Evolutionary conservation across 1,140 invertebrate genomes (phyloP).

Genomic region (Cepaea nemoralis): DNA sequence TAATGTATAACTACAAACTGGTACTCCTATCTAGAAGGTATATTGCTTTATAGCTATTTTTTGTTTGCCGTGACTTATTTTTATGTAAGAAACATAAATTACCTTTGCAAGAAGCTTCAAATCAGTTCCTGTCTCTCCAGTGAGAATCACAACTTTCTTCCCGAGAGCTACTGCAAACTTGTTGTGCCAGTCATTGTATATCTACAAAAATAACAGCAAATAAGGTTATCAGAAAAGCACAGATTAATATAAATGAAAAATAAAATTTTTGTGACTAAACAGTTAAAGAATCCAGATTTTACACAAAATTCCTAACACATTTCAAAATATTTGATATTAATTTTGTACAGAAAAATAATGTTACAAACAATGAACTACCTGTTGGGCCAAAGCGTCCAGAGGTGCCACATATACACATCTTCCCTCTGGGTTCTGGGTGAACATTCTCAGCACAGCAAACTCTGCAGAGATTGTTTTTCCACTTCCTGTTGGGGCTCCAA

Average conservation of each 20-base stretch:
- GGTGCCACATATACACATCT: slow-evolving; percentile 94
- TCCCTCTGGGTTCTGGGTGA: slow-evolving; percentile 75
- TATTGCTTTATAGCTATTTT: too few species aligned
- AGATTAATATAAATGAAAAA: background rate
- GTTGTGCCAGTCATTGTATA: slow-evolving; percentile 90
- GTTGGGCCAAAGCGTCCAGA: slow-evolving; percentile 90
- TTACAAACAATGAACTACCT: too few species aligned
- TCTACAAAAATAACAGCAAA: slow-evolving; percentile 58
- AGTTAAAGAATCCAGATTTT: background rate
- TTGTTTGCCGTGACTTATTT: background rate
- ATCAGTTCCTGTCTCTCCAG: slow-evolving; percentile 97
- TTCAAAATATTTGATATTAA: too few species aligned
- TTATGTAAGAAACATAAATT: slow-evolving; percentile 13
- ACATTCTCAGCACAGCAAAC: slow-evolving; percentile 92
- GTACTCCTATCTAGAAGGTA: too few species aligned
- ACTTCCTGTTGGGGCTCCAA: slow-evolving; percentile 96
- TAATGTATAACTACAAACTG: too few species aligned
- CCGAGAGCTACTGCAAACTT: slow-evolving; percentile 87
- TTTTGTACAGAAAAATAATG: too few species aligned
- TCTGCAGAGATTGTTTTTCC: slow-evolving; percentile 98
- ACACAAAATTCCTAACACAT: background rate
- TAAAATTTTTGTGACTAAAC: background rate
- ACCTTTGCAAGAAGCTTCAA: slow-evolving; percentile 82
- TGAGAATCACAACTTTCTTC: slow-evolving; percentile 91
- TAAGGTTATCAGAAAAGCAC: background rate